Evolutionary conservation across 2,888 invertebrate species (phyloP), one percentile per base, ranked within the genome.

Genomic region (Caenorhabditis sinica): DNA sequence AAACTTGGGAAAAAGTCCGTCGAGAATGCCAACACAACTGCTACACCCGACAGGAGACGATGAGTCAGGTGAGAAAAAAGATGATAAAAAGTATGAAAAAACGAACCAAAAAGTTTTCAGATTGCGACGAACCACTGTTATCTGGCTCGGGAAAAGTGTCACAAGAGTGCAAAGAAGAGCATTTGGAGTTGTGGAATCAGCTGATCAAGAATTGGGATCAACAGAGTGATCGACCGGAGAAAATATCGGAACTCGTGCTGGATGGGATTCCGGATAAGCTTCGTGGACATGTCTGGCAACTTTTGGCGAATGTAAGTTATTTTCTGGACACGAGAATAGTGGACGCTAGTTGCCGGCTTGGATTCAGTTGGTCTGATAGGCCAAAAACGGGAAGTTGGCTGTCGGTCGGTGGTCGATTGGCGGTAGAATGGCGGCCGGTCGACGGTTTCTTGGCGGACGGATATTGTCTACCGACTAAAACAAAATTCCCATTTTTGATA

Each of bases 121-220:
- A 94, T 91, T 93, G 93, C 71, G 94, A 94, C 90, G 98, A 98
- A 92, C 98, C 98, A 0, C 94, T 98, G 85, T 94, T 98, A n/a
- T 98, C 97, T 93, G 99, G 99, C 0, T 98, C 97, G 5, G 99
- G 99, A 0, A 95, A 96, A 92, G 98, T 99, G 0, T 97, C 97
- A 0, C 97, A 97, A 93, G 98, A 98, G 92, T 97, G 98, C 92
- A 96, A 96, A 0, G 96, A 96, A 93, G 96, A 96, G 89, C 96
- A 97, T 65, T 94, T 99, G 61, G 96, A 96, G 74, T 96, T 95
- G 90, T 99, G 98, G 98, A 95, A 96, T 73, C 97, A 97, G 92
- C 96, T 97, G 15, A 83, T 93, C 8, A 86, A 87, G n/a, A 89
- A 92, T 77, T 93, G 94, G 94, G 87, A 91, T 43, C 86, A 86